These are phyloP conservation scores for Invenusta paracnida DNA, from an alignment of 2,888 invertebrate species.

Conservation along the genomic window DNA sequence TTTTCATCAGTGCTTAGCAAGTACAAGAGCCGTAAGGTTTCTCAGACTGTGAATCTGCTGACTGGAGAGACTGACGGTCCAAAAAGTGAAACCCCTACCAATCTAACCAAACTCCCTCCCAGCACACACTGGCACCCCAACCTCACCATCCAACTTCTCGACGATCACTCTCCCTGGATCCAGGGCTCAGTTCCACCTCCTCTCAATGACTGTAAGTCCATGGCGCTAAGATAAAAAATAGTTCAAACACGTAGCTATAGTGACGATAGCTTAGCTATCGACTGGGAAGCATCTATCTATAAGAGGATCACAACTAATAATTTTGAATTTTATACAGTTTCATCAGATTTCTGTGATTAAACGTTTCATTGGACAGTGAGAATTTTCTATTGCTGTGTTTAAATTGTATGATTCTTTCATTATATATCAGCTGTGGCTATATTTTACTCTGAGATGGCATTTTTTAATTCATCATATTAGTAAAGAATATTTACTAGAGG, in stretches of 20 bases:
- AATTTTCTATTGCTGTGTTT: too few relatives aligned
- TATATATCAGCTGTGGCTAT: too few relatives aligned
- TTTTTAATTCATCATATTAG: too few relatives aligned
- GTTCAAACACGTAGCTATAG: background rate
- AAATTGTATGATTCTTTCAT: too few relatives aligned
- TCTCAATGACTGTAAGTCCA: constrained; percentile 75
- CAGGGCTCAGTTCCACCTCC: constrained; percentile 84
- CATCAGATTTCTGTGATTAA: too few relatives aligned
- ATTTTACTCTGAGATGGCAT: too few relatives aligned
- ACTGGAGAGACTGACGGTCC: constrained; percentile 76
- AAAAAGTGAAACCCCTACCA: constrained; percentile 38
- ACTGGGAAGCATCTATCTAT: too few relatives aligned
- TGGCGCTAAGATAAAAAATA: constrained; percentile 37
- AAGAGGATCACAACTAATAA: too few relatives aligned
- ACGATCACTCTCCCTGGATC: constrained; percentile 91
- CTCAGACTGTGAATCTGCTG: constrained; percentile 83
- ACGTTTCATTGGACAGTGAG: too few relatives aligned
- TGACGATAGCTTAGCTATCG: too few relatives aligned
- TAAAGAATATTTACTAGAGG: too few relatives aligned
- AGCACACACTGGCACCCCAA: constrained; percentile 99
- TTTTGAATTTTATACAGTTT: too few relatives aligned
- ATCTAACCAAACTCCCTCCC: constrained; percentile 69
- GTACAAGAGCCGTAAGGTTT: constrained; percentile 78
- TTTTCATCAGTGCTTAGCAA: constrained; percentile 71
- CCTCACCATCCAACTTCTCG: constrained; percentile 85